phyloP scores from a whole-genome alignment of 2,113 vertebrate species.

The Alexandromys fortis region DNA sequence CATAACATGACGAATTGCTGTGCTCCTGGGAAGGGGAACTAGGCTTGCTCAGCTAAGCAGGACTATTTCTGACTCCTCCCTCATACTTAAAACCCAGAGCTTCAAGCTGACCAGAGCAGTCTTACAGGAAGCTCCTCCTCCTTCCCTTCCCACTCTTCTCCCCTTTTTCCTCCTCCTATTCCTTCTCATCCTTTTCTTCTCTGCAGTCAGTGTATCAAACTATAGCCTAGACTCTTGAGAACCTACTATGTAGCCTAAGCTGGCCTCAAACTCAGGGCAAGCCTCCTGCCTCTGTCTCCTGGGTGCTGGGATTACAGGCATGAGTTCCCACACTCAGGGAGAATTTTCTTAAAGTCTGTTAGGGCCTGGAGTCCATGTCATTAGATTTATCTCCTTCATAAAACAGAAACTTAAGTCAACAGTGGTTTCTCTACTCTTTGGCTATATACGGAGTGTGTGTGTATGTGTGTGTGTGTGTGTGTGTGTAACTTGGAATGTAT shows the following conservation, averaged over 20 bases:
- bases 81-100: neutral
- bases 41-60: neutral
- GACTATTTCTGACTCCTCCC: neutral
- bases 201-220: too few species aligned
- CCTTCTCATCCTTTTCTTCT: neutral
- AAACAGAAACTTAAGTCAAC: neutral
- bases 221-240: neutral
- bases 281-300: neutral
- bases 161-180: neutral
- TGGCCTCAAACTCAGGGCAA: neutral
- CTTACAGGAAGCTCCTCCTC: neutral
- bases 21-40: neutral
- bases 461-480: neutral
- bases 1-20: neutral
- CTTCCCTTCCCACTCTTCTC: neutral
- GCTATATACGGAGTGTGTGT: neutral
- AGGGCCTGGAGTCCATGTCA: too few species aligned
- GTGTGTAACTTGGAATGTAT: neutral
- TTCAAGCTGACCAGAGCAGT: neutral
- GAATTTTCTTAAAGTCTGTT: neutral
- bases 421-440: neutral
- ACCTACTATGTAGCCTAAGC: neutral
- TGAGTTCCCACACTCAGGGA: neutral
- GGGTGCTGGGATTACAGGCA: neutral
- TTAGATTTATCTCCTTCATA: neutral